Evolutionary conservation across 2,797 vertebrate species (phyloP), one percentile per base, ranked within the genome.

Genomic region (Microctenopoma steveboyesi): DNA sequence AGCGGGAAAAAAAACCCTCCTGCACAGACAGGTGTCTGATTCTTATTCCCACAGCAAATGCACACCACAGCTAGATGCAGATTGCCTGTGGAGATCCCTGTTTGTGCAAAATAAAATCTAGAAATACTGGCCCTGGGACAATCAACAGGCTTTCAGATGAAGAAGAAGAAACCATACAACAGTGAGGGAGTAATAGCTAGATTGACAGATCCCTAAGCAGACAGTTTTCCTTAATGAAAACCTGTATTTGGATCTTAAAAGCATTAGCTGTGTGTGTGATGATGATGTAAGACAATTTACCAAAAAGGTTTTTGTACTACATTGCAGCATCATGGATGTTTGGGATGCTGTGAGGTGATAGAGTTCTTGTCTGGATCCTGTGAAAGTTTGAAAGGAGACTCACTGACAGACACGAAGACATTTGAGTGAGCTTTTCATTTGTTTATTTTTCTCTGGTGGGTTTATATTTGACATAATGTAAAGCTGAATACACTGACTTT

Each of bases 131-230:
- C 45, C 67, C 65, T 18, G 67, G 78, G 64, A 85, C 49, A 49
- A 70, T 69, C 50, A 64, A n/a, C 57, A 35, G 78, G 74, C 76
- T 69, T 84, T 84, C 62, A 67, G 74, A 80, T 69, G 83, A 88
- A 77, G 85, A 83, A 86, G 80, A 73, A 81, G 69, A 92, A 91
- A 92, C 83, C 82, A 92, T 84, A 90, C 89, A 88, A 88, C 88
- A 80, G 72, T 47, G 82, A 82, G 64, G 54, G 76, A 91, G 80
- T 72, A 88, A 93, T 92, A 91, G 87, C 81, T 37, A 50, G 93
- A 93, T 94, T 94, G 85, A 94, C 86, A 93, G 89, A 88, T 81
- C 64, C 65, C 83, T 78, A 90, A 91, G 90, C 90, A 92, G 85
- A 89, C 82, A 92, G 93, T 92, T 94, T 81, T 89, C 82, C 90